Evolutionary conservation across 1,140 invertebrate species (phyloP).

Genomic region (Zelostemma sp.): DNA sequence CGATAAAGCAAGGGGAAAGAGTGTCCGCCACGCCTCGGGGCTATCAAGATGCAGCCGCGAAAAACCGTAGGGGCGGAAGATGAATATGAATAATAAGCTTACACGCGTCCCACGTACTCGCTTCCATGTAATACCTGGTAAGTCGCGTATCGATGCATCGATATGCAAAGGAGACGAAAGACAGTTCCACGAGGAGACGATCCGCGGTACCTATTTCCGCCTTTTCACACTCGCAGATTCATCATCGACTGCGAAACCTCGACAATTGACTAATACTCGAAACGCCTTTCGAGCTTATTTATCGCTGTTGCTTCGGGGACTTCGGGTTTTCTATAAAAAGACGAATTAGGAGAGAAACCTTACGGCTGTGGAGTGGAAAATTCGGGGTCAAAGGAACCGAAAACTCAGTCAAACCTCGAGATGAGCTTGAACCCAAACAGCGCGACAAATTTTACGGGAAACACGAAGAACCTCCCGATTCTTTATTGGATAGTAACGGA

Average conservation of each 20-base stretch:
- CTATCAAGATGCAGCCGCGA: slow-evolving; percentile 40
- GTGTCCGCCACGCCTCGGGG: slow-evolving; percentile 40
- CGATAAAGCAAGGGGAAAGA: not conserved
- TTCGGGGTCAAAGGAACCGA: too few relatives aligned
- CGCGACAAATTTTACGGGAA: too few relatives aligned
- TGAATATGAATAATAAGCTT: slow-evolving; percentile 48
- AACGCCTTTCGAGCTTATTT: not conserved
- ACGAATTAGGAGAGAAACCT: too few relatives aligned
- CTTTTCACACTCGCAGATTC: not conserved
- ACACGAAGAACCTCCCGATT: too few relatives aligned
- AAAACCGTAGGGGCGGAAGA: slow-evolving; percentile 38
- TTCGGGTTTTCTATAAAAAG: too few relatives aligned
- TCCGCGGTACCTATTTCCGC: slow-evolving; percentile 11
- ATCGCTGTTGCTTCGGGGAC: not conserved
- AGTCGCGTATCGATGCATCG: slow-evolving; percentile 42
- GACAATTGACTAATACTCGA: not conserved
- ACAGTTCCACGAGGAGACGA: too few relatives aligned
- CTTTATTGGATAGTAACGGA: too few relatives aligned
- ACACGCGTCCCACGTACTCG: slow-evolving; percentile 42
- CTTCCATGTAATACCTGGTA: slow-evolving; percentile 46
- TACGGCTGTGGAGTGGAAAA: too few relatives aligned
- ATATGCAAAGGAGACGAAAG: slow-evolving; percentile 36
- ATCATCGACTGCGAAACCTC: not conserved
- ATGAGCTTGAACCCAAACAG: too few relatives aligned
- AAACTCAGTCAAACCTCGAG: too few relatives aligned